phyloP scores from a whole-genome alignment of 2,888 invertebrate genomes.

The Tetrapedia diversipes region DNA sequence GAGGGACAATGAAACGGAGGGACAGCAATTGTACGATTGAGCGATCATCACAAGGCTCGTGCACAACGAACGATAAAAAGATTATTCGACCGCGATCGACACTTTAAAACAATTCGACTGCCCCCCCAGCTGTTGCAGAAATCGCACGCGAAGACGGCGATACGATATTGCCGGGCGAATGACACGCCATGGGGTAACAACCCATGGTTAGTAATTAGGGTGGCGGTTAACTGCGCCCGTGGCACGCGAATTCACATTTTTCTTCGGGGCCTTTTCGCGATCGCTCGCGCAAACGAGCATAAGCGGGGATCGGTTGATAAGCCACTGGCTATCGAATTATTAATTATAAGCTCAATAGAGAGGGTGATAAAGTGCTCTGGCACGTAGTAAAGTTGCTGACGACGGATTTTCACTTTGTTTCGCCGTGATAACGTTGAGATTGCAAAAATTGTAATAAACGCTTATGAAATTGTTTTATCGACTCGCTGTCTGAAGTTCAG shows the following conservation, averaged over 20 bases:
- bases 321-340: constrained; percentile 40
- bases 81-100: constrained; percentile 73
- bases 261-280: constrained; percentile 41
- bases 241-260: constrained; percentile 71
- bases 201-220: constrained; percentile 80
- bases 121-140: too few relatives aligned
- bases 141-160: constrained; percentile 74
- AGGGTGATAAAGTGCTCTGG: constrained; percentile 23
- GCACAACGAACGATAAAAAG: constrained; percentile 27
- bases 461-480: neutral
- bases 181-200: constrained; percentile 82
- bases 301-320: constrained; percentile 43
- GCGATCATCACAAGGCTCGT: neutral
- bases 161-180: constrained; percentile 79
- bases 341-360: constrained; percentile 36
- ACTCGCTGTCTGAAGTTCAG: too few relatives aligned
- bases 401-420: neutral
- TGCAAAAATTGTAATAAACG: neutral
- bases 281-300: constrained; percentile 37
- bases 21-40: neutral
- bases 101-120: too few relatives aligned
- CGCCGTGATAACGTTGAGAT: neutral
- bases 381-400: constrained; percentile 22
- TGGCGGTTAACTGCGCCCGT: constrained; percentile 44
- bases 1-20: neutral